Conservation (phyloP, 2,888 invertebrate genomes). For the Drosophila pseudotalamancana region DNA sequence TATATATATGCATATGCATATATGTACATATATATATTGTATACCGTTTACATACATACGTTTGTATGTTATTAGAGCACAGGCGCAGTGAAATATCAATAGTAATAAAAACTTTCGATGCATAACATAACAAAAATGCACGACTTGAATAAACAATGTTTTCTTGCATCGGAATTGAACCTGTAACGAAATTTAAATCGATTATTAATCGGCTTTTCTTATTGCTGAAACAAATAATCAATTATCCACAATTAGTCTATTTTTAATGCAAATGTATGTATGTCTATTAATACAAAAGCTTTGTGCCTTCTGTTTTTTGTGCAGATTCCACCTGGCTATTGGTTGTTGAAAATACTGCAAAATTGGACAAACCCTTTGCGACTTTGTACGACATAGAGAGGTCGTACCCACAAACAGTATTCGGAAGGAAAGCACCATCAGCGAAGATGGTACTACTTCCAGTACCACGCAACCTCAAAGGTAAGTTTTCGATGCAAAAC, state of each 20-base stretch:
- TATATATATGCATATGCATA: not conserved
- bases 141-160: slow-evolving; percentile 13
- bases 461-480: slow-evolving; percentile 79
- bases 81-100: slow-evolving; percentile 61
- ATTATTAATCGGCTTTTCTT: slow-evolving; percentile 30
- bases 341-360: slow-evolving; percentile 70
- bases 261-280: slow-evolving; percentile 7
- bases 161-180: slow-evolving; percentile 13
- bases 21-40: slow-evolving; percentile 4
- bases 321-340: slow-evolving; percentile 60
- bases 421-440: slow-evolving; percentile 78
- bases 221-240: slow-evolving; percentile 29
- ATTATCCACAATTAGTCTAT: slow-evolving; percentile 25
- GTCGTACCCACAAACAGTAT: slow-evolving; percentile 79
- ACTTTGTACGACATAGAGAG: slow-evolving; percentile 81
- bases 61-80: slow-evolving; percentile 56
- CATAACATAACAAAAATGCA: slow-evolving; percentile 36
- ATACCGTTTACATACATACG: slow-evolving; percentile 24
- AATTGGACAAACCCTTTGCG: slow-evolving; percentile 82
- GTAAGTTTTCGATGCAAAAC: slow-evolving; percentile 29
- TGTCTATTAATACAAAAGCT: not conserved
- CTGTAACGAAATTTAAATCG: slow-evolving; percentile 38
- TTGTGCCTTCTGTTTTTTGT: slow-evolving; percentile 3
- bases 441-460: slow-evolving; percentile 80
- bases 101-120: slow-evolving; percentile 41